These are phyloP conservation scores for Brachyopa scutellaris DNA, from an alignment of 2,888 invertebrate species.

Conservation along the genomic window DNA sequence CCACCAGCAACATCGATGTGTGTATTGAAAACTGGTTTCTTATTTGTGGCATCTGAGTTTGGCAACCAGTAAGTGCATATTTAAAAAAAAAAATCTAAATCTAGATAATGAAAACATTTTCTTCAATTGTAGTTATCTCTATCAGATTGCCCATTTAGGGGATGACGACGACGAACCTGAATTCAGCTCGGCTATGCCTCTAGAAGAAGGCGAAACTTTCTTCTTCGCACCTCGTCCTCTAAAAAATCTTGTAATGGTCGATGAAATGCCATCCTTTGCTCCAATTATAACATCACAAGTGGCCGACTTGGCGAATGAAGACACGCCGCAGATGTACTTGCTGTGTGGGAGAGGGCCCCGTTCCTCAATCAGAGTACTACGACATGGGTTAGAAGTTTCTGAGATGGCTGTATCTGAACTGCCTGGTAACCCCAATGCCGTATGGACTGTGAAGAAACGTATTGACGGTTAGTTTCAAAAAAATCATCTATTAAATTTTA, in stretches of 20 bases:
- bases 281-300: slow-evolving; percentile 94
- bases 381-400: slow-evolving; percentile 98
- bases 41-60: slow-evolving; percentile 99
- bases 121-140: slow-evolving; percentile 89
- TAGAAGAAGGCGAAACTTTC: slow-evolving; percentile 99
- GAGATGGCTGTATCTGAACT: slow-evolving; percentile 99
- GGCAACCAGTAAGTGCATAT: slow-evolving; percentile 99
- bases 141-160: slow-evolving; percentile 99
- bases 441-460: slow-evolving; percentile 98
- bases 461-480: slow-evolving; percentile 92
- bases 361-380: slow-evolving; percentile 94
- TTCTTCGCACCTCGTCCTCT: slow-evolving; percentile 97
- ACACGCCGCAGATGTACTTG: slow-evolving; percentile 98
- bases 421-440: slow-evolving; percentile 99
- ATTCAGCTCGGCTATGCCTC: slow-evolving; percentile 98
- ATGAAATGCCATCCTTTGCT: slow-evolving; percentile 97
- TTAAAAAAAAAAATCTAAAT: no score
- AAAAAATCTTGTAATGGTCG: slow-evolving; percentile 97
- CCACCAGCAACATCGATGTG: slow-evolving; percentile 98
- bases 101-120: background rate
- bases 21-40: slow-evolving; percentile 98
- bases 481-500: slow-evolving; percentile 23
- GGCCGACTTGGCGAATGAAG: slow-evolving; percentile 98
- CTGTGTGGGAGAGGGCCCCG: slow-evolving; percentile 97
- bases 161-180: slow-evolving; percentile 99